Evolutionary conservation across 2,888 invertebrate species (phyloP), one percentile per base, ranked within the genome.

Genomic region (Drosophila mulleri): DNA sequence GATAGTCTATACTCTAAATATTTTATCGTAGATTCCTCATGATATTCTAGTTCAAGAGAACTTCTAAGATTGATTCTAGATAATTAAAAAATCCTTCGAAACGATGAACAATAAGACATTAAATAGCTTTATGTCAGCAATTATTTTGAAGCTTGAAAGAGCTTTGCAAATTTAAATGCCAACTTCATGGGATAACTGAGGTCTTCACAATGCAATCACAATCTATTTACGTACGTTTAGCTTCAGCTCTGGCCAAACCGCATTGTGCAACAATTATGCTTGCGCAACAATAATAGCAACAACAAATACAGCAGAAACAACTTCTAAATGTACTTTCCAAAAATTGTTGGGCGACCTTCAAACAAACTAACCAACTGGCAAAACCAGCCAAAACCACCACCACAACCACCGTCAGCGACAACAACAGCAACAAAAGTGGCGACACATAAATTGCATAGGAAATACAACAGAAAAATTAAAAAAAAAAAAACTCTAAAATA

Each of bases 241-340:
- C 63, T 75, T 66, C 35, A 76, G 67, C 67, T 70, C 56, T 44
- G 50, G 48, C 53, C 58, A 68, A 83, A 75, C 73, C 72, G 66
- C 81, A 82, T 82, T 85, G 72, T 80, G 84, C 84, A 83, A 75
- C 84, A 86, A 84, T 83, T 86, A 85, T 83, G 70, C 72, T 73
- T 72, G 65, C 66, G 68, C 77, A 77, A 76, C 65, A 72, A 61
- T 50, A 61, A 45, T 20, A 64, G 26, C 45, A 85, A 26, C 45
- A 85, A n/a, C 39, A 41, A 53, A 52, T 9, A 71, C 83, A n/a
- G n/a, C 41, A 11, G n/a, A 39, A 54, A 26, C 54, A 84, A 84
- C 83, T 86, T 72, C 79, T 82, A 79, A 85, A 84, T 83, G 73
- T 76, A 87, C 85, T 85, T 85, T 85, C 83, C 83, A 81, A 87